Base-by-base conservation (phyloP, 2,888 invertebrate genomes). In the Polyploca ridens region DNA sequence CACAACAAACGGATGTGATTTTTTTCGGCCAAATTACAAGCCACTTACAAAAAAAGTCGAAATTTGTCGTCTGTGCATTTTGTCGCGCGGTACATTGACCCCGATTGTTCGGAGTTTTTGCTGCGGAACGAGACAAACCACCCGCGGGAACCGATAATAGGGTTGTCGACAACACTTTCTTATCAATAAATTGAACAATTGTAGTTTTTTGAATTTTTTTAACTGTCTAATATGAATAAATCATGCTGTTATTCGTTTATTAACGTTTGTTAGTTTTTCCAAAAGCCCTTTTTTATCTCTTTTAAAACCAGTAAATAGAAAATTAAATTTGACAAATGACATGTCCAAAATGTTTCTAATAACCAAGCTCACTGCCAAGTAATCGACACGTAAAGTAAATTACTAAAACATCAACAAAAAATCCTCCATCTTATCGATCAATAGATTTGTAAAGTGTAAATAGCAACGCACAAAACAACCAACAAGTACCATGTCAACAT, bases 81-180 rank as follows among this genome's bases (percentile, higher is more conserved):
- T 64, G 66, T 67, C 69, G 66, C 68, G 69, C 41, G 70, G 74
- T 71, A 62, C 81, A 71, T 73, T 72, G 81, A 81, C 78, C 82
- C 70, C 78, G 72, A 81, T 83, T 84, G 82, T 84, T 79, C 72
- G 67, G 67, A 76, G 80, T 85, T 83, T 83, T 85, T 84, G 80
- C 74, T 71, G 74, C 71, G 69, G 70, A 79, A 74, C 78, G 76
- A 69, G 75, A 76, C 72, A 64, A 68, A 72, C 68, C 69, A 74
- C 75, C 46, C 73, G 75, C 75, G 70, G 73, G 72, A 74, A 71
- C 62, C 46, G 8, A 41, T 41, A 1, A 46, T 70, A 76, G 72
- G 74, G 76, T 62, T 76, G 71, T 8, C 66, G 63, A 58, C 41
- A n/a, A 33, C 33, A 58, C 8, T 58, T 14, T 38, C n/a, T 58